Percentiles rank a stretch among this genome's conserved stretches.
Conservation (phyloP, 2,888 invertebrate genomes). For the Ctenicera cuprea region DNA sequence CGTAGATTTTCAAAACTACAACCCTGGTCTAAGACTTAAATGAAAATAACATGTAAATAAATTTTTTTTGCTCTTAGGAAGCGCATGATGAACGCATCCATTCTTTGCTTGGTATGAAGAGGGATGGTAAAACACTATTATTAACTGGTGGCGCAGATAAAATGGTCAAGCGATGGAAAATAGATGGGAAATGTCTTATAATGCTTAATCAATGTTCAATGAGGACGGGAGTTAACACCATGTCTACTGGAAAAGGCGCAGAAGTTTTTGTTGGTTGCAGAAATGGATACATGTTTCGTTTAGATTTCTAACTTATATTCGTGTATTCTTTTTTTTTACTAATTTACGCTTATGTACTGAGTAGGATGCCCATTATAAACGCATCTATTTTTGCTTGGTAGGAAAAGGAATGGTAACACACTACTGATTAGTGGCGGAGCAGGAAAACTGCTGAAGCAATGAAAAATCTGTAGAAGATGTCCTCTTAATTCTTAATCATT, state of each 20-base stretch:
- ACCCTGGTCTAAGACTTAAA: too few species aligned
- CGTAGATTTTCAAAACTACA: too few species aligned
- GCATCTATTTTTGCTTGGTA: too few species aligned
- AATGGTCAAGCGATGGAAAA: conserved; percentile 68
- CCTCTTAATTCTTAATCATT: conserved; percentile 57
- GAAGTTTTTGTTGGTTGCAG: conserved; percentile 76
- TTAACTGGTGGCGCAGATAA: conserved; percentile 70
- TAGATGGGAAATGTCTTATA: conserved; percentile 59
- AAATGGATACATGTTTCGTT: conserved; percentile 75
- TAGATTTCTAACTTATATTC: conserved; percentile 58
- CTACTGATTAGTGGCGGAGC: conserved; percentile 68
- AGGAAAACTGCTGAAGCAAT: conserved; percentile 69
- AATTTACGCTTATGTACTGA: too few species aligned
- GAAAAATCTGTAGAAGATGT: conserved; percentile 65
- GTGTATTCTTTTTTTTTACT: too few species aligned
- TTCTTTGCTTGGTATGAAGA: too few species aligned
- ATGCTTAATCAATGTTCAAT: conserved; percentile 61
- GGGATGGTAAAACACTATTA: conserved; percentile 55
- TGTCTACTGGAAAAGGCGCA: conserved; percentile 61
- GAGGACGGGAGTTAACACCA: conserved; percentile 70
- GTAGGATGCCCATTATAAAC: too few species aligned
- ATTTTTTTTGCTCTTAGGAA: too few species aligned
- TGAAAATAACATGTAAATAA: too few species aligned
- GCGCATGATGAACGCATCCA: too few species aligned
- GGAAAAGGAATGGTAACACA: conserved; percentile 36